phyloP scores from a whole-genome alignment of 2,888 invertebrate species.

The Pristionchus mayeri region DNA sequence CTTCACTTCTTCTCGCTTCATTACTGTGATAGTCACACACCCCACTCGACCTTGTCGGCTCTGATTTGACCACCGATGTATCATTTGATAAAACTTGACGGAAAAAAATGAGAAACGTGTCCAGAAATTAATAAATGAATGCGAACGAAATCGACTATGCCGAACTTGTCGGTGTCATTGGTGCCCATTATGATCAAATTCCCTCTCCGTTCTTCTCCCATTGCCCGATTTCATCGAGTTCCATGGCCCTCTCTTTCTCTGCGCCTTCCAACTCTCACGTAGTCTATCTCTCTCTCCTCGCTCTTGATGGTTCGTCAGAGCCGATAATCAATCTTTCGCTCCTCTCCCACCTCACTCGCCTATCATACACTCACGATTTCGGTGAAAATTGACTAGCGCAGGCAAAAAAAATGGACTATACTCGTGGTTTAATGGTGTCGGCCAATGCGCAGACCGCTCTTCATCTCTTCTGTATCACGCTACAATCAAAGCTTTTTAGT shows the following conservation, averaged over 20 bases:
- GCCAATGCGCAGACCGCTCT: no score
- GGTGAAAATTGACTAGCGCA: neutral
- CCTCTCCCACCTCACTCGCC: neutral
- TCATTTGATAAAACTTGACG: neutral
- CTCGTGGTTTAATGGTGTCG: no score
- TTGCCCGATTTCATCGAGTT: slow-evolving; percentile 11
- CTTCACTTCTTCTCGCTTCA: neutral
- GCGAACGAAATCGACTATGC: no score
- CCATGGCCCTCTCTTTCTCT: neutral
- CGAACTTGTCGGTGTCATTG: no score
- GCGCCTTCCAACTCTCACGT: neutral
- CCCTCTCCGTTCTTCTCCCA: neutral
- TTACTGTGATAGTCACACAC: neutral
- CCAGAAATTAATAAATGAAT: no score
- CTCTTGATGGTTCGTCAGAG: neutral
- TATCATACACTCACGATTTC: neutral
- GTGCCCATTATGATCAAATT: neutral
- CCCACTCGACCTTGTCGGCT: slow-evolving; percentile 1
- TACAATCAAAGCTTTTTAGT: no score
- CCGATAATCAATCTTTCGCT: slow-evolving; percentile 34
- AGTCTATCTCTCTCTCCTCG: neutral
- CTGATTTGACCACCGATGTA: neutral
- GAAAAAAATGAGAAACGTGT: no score
- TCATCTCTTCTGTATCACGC: no score
- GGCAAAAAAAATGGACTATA: neutral